Conservation (phyloP, 2,113 vertebrate genomes). For the Neolamprologus toae region DNA sequence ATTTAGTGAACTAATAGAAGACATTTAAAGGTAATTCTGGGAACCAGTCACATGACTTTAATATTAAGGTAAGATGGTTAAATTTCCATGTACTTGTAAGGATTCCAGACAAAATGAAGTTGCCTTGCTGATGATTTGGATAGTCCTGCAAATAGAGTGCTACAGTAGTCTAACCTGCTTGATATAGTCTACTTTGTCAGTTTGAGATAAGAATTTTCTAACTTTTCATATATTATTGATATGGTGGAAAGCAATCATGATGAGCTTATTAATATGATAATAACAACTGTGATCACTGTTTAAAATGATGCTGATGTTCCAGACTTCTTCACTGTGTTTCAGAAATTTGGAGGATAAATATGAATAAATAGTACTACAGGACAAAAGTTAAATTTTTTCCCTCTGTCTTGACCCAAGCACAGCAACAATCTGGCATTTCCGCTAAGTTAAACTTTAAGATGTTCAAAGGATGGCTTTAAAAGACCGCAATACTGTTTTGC, state of each 20-base stretch:
- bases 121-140: not conserved
- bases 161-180: not conserved
- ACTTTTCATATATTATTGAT: not conserved
- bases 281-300: not conserved
- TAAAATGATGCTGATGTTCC: not conserved
- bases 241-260: not conserved
- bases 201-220: not conserved
- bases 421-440: not conserved
- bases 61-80: not conserved
- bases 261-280: not conserved
- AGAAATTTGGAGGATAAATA: not conserved
- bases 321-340: not conserved
- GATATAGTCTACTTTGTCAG: not conserved
- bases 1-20: not conserved
- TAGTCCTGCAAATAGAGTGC: not conserved
- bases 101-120: not conserved
- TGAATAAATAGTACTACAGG: not conserved
- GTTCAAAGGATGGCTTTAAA: not conserved
- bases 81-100: not conserved
- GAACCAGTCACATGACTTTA: not conserved
- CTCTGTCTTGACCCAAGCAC: not conserved
- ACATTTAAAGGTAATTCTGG: not conserved
- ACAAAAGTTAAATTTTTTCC: fast-evolving
- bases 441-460: not conserved
- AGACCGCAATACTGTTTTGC: not conserved